Evolutionary conservation across 2,888 invertebrate genomes (phyloP).

Genomic region (Clivina fossor): DNA sequence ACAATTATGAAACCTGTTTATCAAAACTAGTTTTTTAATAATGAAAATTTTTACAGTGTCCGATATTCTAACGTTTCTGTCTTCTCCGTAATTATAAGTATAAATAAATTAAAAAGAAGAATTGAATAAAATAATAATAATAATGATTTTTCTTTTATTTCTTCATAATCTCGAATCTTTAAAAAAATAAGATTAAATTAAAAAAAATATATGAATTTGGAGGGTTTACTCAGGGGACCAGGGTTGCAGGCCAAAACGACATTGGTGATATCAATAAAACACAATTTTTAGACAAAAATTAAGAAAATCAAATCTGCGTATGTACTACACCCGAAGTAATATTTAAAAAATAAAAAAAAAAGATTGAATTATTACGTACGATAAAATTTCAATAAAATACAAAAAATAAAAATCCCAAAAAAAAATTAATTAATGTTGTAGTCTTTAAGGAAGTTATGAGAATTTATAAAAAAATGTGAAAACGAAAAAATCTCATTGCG

Average conservation of each 20-base stretch:
- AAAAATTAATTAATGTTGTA: slow-evolving; percentile 32
- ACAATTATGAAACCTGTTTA: background rate
- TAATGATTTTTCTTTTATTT: slow-evolving; percentile 23
- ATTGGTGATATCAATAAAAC: slow-evolving; percentile 55
- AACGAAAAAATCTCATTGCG: slow-evolving; percentile 33
- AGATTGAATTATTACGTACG: slow-evolving; percentile 33
- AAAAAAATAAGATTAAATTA: slow-evolving; percentile 41
- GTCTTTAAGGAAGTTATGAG: slow-evolving; percentile 26
- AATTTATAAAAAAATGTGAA: slow-evolving; percentile 32
- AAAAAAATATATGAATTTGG: slow-evolving; percentile 39
- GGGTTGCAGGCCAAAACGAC: slow-evolving; percentile 54
- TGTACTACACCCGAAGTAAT: slow-evolving; percentile 36
- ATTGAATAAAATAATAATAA: slow-evolving; percentile 4
- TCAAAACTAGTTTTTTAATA: background rate
- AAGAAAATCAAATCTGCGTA: slow-evolving; percentile 52
- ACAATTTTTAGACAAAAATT: slow-evolving; percentile 50
- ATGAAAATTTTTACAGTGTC: slow-evolving; percentile 6
- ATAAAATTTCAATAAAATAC: slow-evolving; percentile 30
- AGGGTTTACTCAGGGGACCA: slow-evolving; percentile 57
- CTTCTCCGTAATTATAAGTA: slow-evolving; percentile 32
- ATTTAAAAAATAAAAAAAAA: too few relatives aligned
- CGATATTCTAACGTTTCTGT: slow-evolving; percentile 33
- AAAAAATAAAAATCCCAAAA: slow-evolving; percentile 22
- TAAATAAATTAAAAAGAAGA: slow-evolving; percentile 24
- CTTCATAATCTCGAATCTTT: slow-evolving; percentile 43